Evolutionary conservation across 2,888 invertebrate species (phyloP), one percentile per base, ranked within the genome.

Genomic region (Argyresthia goedartella): DNA sequence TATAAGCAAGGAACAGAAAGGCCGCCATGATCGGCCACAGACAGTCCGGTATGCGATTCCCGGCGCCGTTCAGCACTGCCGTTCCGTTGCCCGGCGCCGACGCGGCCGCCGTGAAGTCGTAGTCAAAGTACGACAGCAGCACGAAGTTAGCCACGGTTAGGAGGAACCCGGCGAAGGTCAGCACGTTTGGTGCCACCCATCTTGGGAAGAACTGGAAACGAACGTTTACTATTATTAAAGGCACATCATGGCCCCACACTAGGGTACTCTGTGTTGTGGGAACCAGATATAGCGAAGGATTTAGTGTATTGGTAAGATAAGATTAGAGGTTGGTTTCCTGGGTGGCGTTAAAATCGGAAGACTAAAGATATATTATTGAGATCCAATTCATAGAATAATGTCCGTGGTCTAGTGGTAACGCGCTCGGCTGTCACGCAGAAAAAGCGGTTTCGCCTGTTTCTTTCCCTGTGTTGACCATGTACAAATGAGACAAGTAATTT

Each of bases 101-200:
- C 13, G 76, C 76, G 59, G 93, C 92, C 0, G 94, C 92, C 35
- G 92, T 92, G 72, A 98, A 96, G 64, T 92, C 89, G 74, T 94
- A 95, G 80, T 99, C 99, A 70, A 95, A 95, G 70, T 91, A 91
- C 45, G 95, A 90, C 59, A 98, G 91, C 59, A 98, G 76, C 47
- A 93, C 62, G 76, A 97, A 97, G 77, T 96, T 96, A 15, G 92
- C 76, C 35, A 97, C 93, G 10, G 98, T 95, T 66, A 98, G 92
- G 33, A 97, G 87, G 74, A 99, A 99, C 11, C 99, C 99, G 55
- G 91, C 90, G 76, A 99, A 95, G 10, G 99, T 99, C 52, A 99
- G 86, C 46, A 98, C 88, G 81, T 99, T 99, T 47, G 99, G 99
- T 0, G 99, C 99, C 55, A 99, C 89, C 96, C 97, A 98, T 87